phyloP scores from a whole-genome alignment of 1,140 invertebrate species.

The Camponotus pennsylvanicus region DNA sequence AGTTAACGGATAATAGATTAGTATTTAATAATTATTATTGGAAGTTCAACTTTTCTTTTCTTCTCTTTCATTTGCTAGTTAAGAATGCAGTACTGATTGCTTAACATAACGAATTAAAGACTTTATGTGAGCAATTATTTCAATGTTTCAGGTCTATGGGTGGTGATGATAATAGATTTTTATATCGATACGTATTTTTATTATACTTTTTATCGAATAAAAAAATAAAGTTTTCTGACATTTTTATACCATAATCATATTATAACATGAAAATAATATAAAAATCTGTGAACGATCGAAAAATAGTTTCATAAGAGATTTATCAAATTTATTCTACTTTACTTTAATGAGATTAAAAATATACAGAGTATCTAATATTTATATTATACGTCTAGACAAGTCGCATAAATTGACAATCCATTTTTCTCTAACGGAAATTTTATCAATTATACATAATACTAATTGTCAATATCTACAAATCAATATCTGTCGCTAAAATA shows the following conservation, averaged over 20 bases:
- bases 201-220: background rate
- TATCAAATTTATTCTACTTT: background rate
- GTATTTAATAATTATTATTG: slow-evolving; percentile 26
- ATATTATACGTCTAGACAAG: background rate
- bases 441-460: background rate
- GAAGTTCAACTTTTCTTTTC: background rate
- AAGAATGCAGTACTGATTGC: background rate
- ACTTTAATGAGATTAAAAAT: background rate
- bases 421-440: background rate
- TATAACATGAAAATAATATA: background rate
- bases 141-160: background rate
- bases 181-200: background rate
- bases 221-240: background rate
- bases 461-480: background rate
- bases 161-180: background rate
- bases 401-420: background rate
- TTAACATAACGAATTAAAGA: background rate
- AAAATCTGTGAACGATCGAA: background rate
- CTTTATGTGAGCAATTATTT: slow-evolving; percentile 5
- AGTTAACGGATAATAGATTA: background rate
- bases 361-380: background rate
- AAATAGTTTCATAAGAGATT: background rate
- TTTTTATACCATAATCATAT: background rate
- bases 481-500: background rate
- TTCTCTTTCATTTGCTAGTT: background rate